Evolutionary conservation across 2,888 invertebrate genomes (phyloP).

Genomic region (Pristionchus mayeri): DNA sequence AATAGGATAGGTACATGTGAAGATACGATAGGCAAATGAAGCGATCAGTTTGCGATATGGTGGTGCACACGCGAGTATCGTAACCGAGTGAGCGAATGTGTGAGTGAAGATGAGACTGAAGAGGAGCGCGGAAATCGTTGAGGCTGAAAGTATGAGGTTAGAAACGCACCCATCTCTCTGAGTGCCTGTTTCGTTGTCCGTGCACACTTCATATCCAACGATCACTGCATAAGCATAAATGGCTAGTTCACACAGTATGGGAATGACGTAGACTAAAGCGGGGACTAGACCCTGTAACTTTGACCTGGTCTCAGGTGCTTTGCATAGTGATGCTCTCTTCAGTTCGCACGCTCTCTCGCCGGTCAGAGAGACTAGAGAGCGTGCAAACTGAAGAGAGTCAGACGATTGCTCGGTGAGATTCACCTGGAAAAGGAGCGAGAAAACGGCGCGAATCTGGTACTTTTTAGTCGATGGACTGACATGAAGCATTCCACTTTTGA

Average conservation of each 20-base stretch:
- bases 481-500: neutral
- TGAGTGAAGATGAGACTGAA: constrained; percentile 19
- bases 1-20: neutral
- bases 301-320: no score
- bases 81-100: constrained; percentile 20
- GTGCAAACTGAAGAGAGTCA: no score
- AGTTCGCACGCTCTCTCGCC: no score
- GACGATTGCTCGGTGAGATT: no score
- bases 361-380: no score
- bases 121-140: neutral
- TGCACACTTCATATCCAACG: neutral
- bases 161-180: no score
- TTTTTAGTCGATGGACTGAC: neutral
- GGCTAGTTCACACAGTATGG: neutral
- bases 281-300: neutral
- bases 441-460: neutral
- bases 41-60: neutral
- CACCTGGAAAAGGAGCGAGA: neutral
- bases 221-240: neutral
- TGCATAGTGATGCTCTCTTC: no score
- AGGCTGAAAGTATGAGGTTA: neutral
- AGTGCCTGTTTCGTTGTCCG: neutral
- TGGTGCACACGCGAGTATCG: neutral
- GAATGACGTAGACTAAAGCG: neutral
- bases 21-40: neutral